Conservation (phyloP, 2,888 invertebrate species). For the Thymelicus lineola region DNA sequence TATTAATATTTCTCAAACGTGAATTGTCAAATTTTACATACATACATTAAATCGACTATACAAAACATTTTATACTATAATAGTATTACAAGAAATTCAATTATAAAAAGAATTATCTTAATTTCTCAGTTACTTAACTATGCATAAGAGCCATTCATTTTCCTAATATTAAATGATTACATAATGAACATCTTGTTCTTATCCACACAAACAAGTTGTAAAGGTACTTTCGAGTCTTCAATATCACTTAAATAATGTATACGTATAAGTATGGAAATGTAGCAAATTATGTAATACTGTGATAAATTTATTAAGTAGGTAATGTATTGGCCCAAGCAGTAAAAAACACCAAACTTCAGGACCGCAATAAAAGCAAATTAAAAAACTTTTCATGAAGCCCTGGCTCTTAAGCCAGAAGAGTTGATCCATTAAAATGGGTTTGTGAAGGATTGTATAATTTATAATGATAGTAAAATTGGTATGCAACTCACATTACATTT, state of each 20-base stretch:
- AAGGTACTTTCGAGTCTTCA: slow-evolving; percentile 32
- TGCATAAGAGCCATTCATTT: neutral
- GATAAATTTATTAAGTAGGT: too few relatives aligned
- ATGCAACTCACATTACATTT: slow-evolving; percentile 7
- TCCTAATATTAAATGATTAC: slow-evolving; percentile 1
- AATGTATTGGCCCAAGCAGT: too few relatives aligned
- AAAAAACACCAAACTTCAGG: too few relatives aligned
- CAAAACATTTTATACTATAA: neutral
- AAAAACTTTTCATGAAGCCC: too few relatives aligned
- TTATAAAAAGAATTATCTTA: neutral
- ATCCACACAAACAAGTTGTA: neutral
- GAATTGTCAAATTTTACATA: neutral
- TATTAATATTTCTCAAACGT: too few relatives aligned
- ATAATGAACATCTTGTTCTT: neutral
- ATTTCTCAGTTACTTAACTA: neutral
- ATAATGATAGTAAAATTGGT: neutral
- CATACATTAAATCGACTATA: slow-evolving; percentile 4
- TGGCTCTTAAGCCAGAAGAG: too few relatives aligned
- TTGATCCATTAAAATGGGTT: too few relatives aligned
- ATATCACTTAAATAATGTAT: slow-evolving; percentile 24
- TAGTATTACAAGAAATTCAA: neutral
- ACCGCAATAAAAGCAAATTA: too few relatives aligned
- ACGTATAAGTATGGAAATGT: too few relatives aligned
- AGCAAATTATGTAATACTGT: too few relatives aligned
- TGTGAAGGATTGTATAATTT: neutral